Evolutionary conservation across 37 sponge, comb jelly and placozoan species (phyloP).

Genomic region (Geodia barretti): DNA sequence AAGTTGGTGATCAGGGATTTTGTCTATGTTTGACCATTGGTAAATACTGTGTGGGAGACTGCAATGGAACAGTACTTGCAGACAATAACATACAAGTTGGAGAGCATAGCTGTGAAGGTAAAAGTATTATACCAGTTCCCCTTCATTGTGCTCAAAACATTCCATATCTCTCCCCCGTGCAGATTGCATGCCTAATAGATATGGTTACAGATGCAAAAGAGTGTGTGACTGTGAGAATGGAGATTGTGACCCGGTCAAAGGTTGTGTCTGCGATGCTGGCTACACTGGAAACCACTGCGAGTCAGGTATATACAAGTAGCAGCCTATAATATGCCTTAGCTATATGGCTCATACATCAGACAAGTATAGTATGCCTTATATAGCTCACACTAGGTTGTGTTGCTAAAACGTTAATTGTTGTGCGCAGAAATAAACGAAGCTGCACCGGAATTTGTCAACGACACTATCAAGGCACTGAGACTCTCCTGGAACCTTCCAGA

Average conservation of each 20-base stretch:
- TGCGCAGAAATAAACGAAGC: conserved; percentile 48
- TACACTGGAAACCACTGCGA: conserved; percentile 33
- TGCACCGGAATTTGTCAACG: conserved; percentile 22
- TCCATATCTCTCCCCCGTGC: background rate
- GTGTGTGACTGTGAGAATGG: conserved; percentile 36
- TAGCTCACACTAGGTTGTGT: background rate
- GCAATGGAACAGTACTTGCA: too few species aligned
- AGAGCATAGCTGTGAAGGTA: background rate
- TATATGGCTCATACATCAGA: too few species aligned
- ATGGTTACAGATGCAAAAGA: conserved; percentile 24
- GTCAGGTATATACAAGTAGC: conserved; percentile 14
- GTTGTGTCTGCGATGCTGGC: conserved; percentile 36
- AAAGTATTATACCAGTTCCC: background rate
- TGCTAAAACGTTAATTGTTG: background rate
- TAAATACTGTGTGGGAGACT: background rate
- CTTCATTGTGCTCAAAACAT: background rate
- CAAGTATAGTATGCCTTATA: background rate
- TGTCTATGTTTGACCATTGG: background rate
- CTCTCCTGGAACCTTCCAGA: background rate
- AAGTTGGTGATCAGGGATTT: background rate
- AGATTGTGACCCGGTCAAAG: conserved; percentile 15
- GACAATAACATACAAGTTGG: too few species aligned
- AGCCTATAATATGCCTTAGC: too few species aligned
- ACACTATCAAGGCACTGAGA: background rate
- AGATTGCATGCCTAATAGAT: conserved; percentile 18